Conservation (phyloP, 2,113 vertebrate genomes). For the Gracilinanus agilis region DNA sequence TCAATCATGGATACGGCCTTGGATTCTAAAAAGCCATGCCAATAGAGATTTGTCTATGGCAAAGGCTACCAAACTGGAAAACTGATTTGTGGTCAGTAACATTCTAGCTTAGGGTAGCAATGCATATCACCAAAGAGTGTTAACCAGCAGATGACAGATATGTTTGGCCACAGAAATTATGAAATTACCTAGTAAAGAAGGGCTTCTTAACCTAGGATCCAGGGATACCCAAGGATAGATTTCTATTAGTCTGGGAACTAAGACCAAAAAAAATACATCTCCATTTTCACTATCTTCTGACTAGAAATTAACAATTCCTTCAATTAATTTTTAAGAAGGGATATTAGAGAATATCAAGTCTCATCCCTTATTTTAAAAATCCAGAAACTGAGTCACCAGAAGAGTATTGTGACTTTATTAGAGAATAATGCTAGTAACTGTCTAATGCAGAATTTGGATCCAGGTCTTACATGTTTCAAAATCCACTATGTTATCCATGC, state of each 20-base stretch:
- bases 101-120: background rate
- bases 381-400: background rate
- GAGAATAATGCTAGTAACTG: background rate
- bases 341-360: background rate
- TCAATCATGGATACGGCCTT: background rate
- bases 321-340: background rate
- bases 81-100: background rate
- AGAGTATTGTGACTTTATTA: background rate
- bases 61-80: background rate
- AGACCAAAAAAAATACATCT: background rate
- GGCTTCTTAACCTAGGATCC: background rate
- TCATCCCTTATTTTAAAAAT: background rate
- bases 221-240: background rate
- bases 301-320: too few relatives aligned
- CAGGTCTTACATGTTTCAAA: background rate
- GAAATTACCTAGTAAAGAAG: background rate
- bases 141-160: background rate
- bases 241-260: background rate
- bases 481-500: background rate
- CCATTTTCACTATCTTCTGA: background rate
- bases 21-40: background rate
- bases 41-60: background rate
- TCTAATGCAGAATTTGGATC: background rate
- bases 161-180: background rate
- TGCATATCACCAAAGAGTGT: background rate